These are phyloP conservation scores for Mustela lutreola DNA, from an alignment of 2,113 vertebrate species.

Conservation along the genomic window DNA sequence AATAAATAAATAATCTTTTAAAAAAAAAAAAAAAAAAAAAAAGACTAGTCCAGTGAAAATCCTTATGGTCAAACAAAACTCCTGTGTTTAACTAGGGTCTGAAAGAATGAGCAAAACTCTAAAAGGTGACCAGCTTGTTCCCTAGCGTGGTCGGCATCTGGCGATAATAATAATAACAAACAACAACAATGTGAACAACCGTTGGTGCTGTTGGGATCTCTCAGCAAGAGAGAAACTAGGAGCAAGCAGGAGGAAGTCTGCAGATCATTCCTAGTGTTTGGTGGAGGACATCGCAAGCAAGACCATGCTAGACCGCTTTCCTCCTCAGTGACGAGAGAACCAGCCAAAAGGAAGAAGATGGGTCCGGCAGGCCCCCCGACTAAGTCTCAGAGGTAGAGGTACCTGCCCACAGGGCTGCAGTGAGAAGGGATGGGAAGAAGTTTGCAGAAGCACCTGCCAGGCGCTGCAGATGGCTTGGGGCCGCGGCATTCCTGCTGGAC, in stretches of 20 bases:
- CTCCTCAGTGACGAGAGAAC: not conserved
- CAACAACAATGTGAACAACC: not conserved
- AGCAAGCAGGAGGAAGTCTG: not conserved
- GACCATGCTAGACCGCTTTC: not conserved
- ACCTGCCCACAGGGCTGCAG: not conserved
- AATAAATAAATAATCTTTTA: too few relatives aligned
- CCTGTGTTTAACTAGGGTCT: not conserved
- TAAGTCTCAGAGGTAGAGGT: not conserved
- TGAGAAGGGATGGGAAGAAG: not conserved
- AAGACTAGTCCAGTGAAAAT: not conserved
- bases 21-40: too few relatives aligned
- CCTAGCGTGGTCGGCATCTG: not conserved
- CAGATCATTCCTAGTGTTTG: not conserved
- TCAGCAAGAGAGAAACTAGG: not conserved
- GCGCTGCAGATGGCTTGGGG: too few relatives aligned
- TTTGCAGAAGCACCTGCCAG: not conserved
- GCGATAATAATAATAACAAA: not conserved
- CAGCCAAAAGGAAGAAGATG: not conserved
- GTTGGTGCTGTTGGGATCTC: not conserved
- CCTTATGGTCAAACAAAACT: not conserved
- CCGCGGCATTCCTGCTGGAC: not conserved
- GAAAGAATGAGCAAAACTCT: not conserved
- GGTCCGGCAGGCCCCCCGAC: not conserved
- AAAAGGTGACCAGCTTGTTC: not conserved
- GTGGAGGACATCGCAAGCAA: not conserved